A percentile compares a stretch with the other conserved stretches of the same genome.
phyloP scores from a whole-genome alignment of 2,888 invertebrate species.

The Ferdinandea cuprea region DNA sequence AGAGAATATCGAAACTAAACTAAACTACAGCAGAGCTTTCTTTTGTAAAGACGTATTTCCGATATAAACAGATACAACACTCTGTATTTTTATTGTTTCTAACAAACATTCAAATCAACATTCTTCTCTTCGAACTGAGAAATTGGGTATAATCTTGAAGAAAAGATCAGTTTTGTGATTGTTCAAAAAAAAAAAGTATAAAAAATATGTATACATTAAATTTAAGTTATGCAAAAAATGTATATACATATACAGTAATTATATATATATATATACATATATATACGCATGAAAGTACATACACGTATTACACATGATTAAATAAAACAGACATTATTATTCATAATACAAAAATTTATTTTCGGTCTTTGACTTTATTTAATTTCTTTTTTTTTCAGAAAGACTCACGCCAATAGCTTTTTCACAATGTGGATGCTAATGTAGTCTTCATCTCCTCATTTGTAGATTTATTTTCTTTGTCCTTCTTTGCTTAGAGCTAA shows the following conservation, averaged over 20 bases:
- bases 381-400: too few species aligned
- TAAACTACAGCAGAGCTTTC: constrained; percentile 74
- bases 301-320: constrained; percentile 67
- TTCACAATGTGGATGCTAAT: too few species aligned
- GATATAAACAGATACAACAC: constrained; percentile 4
- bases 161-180: constrained; percentile 69
- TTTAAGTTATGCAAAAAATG: constrained; percentile 62
- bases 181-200: constrained; percentile 51
- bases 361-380: constrained; percentile 6
- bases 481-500: too few species aligned
- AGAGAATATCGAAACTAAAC: constrained; percentile 69
- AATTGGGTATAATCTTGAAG: constrained; percentile 36
- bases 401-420: too few species aligned
- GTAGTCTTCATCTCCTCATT: too few species aligned
- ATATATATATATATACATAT: constrained; percentile 43
- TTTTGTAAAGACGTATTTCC: constrained; percentile 64
- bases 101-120: constrained; percentile 44
- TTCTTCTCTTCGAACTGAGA: constrained; percentile 32
- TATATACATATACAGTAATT: constrained; percentile 48
- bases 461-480: too few species aligned
- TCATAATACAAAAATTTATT: constrained; percentile 56
- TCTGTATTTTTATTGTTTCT: constrained; percentile 22
- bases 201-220: constrained; percentile 66
- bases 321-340: constrained; percentile 68
- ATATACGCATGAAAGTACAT: constrained; percentile 34